Percentiles rank a stretch among this genome's conserved stretches.
These are phyloP conservation scores for Hemicordylus capensis DNA, from an alignment of 2,113 vertebrate species.

Conservation along the genomic window DNA sequence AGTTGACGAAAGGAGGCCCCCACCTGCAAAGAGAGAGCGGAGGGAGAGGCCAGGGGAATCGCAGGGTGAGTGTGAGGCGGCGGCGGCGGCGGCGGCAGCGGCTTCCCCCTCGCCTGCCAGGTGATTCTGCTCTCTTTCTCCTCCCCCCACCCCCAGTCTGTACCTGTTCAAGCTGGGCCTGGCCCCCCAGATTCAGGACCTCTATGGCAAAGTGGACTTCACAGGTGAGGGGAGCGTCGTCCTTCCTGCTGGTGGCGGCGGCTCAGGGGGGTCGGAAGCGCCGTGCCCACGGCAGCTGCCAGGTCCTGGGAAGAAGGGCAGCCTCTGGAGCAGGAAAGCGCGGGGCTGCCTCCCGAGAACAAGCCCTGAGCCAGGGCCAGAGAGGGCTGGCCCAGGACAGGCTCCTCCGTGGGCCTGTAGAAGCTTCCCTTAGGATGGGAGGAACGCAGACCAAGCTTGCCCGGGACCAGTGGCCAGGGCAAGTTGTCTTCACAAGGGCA, in stretches of 20 bases:
- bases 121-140: constrained; percentile 38
- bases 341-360: neutral
- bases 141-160: constrained; percentile 77
- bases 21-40: no score
- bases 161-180: constrained; percentile 98
- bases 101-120: rapidly evolving
- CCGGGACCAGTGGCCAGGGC: neutral
- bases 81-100: no score
- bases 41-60: no score
- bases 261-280: neutral
- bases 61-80: no score
- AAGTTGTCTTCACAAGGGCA: neutral
- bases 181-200: constrained; percentile 96
- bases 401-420: no score
- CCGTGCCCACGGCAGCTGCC: neutral
- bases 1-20: no score
- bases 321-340: neutral
- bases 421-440: neutral
- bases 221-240: constrained; percentile 83
- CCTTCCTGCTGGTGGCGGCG: neutral
- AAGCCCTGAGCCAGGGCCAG: neutral
- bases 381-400: no score
- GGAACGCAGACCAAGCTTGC: neutral
- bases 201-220: constrained; percentile 98
- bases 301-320: neutral